A percentile compares a stretch with the other conserved stretches of the same genome.
Conservation (phyloP, 2,888 invertebrate genomes). For the Elmis aenea region DNA sequence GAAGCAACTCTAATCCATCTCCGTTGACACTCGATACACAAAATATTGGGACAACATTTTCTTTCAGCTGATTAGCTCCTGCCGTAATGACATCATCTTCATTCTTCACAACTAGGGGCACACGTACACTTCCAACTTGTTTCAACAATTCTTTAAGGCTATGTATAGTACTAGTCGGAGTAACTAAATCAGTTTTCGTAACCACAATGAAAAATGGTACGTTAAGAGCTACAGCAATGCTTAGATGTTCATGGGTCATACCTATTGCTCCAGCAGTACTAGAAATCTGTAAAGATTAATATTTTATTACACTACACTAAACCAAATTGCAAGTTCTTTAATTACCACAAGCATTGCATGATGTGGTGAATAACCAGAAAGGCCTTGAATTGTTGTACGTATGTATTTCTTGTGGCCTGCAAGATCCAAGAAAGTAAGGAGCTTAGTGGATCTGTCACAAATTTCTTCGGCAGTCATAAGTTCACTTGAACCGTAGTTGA, state of each 20-base stretch:
- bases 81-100: constrained; percentile 73
- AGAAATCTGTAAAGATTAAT: constrained; percentile 60
- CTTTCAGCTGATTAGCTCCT: constrained; percentile 60
- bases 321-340: neutral
- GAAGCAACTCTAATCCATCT: constrained; percentile 73
- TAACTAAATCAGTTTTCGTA: constrained; percentile 88
- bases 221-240: constrained; percentile 72
- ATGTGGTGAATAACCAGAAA: constrained; percentile 91
- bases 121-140: constrained; percentile 59
- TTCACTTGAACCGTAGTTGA: constrained; percentile 85
- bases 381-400: constrained; percentile 89
- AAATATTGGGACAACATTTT: constrained; percentile 72
- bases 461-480: constrained; percentile 91
- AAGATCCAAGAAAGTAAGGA: constrained; percentile 92
- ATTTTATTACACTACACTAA: constrained; percentile 4
- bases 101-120: constrained; percentile 60
- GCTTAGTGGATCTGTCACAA: constrained; percentile 84
- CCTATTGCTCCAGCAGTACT: constrained; percentile 74
- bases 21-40: constrained; percentile 90
- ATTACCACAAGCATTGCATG: constrained; percentile 78
- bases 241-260: constrained; percentile 88
- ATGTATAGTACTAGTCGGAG: constrained; percentile 50
- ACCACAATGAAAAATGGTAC: constrained; percentile 91
- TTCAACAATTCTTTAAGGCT: constrained; percentile 60
- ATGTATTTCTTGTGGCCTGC: constrained; percentile 96